phyloP scores from a whole-genome alignment of 2,888 invertebrate species.

The Pseudococcus longispinus region DNA sequence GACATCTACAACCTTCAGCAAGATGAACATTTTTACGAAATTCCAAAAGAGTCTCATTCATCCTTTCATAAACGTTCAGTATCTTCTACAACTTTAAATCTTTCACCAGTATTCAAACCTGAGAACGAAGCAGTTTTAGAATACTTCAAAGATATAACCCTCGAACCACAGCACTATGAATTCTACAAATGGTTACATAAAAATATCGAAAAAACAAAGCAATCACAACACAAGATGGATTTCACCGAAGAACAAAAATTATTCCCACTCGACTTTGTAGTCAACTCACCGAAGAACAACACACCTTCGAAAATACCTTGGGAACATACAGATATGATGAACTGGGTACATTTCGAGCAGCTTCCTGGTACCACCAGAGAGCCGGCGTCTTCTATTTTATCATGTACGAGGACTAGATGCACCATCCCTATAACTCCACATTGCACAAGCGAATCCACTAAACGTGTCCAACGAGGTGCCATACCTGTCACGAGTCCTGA shows the following conservation, averaged over 20 bases:
- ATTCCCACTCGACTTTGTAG: neutral
- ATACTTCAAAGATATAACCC: too few species aligned
- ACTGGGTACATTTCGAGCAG: neutral
- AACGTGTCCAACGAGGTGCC: neutral
- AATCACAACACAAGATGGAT: too few species aligned
- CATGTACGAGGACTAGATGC: neutral
- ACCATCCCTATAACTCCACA: neutral
- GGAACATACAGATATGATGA: neutral
- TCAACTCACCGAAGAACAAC: neutral
- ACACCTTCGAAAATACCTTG: slow-evolving; percentile 19
- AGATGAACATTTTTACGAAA: too few species aligned
- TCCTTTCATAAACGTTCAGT: too few species aligned
- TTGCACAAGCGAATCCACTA: neutral
- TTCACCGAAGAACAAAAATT: neutral
- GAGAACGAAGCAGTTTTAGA: too few species aligned
- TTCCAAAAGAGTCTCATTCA: too few species aligned
- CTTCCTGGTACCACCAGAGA: neutral
- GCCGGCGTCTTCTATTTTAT: neutral
- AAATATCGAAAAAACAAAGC: too few species aligned
- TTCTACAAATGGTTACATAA: too few species aligned
- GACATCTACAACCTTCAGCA: neutral
- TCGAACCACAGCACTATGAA: too few species aligned
- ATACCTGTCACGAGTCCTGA: neutral
- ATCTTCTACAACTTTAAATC: too few species aligned
- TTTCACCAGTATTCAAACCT: too few species aligned